Conservation (phyloP, 2,797 vertebrate species). For the Etheostoma perlongum region DNA sequence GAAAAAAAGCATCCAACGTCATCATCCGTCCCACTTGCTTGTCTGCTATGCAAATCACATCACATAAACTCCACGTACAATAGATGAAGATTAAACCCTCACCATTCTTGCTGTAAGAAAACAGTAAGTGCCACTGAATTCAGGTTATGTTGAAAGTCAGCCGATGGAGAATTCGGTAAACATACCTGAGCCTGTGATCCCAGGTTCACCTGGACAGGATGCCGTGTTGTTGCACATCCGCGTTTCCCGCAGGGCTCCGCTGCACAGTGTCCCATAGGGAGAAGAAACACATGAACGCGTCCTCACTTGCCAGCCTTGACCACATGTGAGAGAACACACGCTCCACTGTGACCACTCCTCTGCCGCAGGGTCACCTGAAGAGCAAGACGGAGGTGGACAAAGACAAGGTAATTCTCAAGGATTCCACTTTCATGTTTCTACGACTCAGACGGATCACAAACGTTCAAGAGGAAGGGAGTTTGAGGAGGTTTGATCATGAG, state of each 20-base stretch:
- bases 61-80: not conserved
- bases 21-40: too few species aligned
- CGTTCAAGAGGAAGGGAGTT: not conserved
- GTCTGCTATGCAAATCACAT: not conserved
- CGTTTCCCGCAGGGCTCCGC: slow-evolving; percentile 95
- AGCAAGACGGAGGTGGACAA: slow-evolving; percentile 1
- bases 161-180: slow-evolving; percentile 2
- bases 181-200: slow-evolving; percentile 83
- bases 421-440: not conserved
- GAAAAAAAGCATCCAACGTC: not conserved
- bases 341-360: slow-evolving; percentile 99
- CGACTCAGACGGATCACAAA: not conserved
- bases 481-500: not conserved
- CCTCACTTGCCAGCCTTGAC: slow-evolving; percentile 96
- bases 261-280: slow-evolving; percentile 97
- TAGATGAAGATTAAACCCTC: not conserved
- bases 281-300: slow-evolving; percentile 97
- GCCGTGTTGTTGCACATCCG: slow-evolving; percentile 97
- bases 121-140: not conserved
- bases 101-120: not conserved
- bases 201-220: slow-evolving; percentile 92
- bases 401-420: not conserved
- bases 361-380: slow-evolving; percentile 93
- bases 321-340: slow-evolving; percentile 97
- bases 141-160: not conserved